These are phyloP conservation scores for Pandemis corylana DNA, from an alignment of 2,888 invertebrate species.

Conservation along the genomic window DNA sequence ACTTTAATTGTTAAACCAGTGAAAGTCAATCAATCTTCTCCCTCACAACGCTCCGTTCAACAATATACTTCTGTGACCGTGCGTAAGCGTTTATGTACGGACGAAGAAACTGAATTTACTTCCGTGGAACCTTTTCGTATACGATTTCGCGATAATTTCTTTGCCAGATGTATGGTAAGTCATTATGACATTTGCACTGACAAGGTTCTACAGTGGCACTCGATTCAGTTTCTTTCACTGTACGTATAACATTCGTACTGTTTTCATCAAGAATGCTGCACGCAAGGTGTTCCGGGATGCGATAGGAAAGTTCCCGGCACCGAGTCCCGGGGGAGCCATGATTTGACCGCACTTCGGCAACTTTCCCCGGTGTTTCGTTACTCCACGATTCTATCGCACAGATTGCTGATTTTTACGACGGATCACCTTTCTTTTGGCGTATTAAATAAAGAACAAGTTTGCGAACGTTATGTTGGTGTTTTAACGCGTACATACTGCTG, in stretches of 20 bases:
- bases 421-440: slow-evolving; percentile 54
- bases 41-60: no score
- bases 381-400: slow-evolving; percentile 56
- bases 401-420: slow-evolving; percentile 62
- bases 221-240: no score
- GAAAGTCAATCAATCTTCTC: no score
- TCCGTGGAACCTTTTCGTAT: no score
- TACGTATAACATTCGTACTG: not conserved
- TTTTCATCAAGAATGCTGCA: slow-evolving; percentile 3
- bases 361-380: slow-evolving; percentile 63
- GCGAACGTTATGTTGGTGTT: not conserved
- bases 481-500: not conserved
- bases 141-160: no score
- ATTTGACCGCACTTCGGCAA: slow-evolving; percentile 73
- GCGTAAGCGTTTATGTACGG: no score
- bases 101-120: no score
- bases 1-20: no score
- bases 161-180: no score
- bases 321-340: slow-evolving; percentile 68
- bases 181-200: no score
- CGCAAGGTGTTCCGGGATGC: slow-evolving; percentile 43
- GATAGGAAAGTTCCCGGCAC: slow-evolving; percentile 66
- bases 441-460: slow-evolving; percentile 15
- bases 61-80: no score
- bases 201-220: no score